Evolutionary conservation across 2,888 invertebrate species (phyloP).

Genomic region (Lymantria monacha): DNA sequence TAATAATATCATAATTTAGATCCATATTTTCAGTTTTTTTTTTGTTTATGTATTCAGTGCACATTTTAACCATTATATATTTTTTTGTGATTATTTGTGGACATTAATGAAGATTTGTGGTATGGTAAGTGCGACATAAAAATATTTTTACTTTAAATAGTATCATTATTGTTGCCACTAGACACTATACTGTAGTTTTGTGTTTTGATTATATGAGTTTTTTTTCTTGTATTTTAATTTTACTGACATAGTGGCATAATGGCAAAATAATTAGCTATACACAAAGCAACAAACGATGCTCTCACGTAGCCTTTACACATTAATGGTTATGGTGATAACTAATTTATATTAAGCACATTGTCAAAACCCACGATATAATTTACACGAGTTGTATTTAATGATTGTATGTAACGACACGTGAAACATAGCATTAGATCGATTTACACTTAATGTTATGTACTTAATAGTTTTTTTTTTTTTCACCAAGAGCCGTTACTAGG

Average conservation of each 20-base stretch:
- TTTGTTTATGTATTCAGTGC: constrained; percentile 30
- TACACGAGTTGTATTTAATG: constrained; percentile 5
- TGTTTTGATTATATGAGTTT: constrained; percentile 34
- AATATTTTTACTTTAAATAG: constrained; percentile 27
- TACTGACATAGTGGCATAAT: constrained; percentile 76
- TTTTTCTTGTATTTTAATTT: constrained; percentile 36
- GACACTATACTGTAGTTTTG: constrained; percentile 26
- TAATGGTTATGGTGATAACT: constrained; percentile 27
- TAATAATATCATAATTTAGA: constrained; percentile 25
- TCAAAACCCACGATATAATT: constrained; percentile 12
- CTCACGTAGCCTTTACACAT: constrained; percentile 43
- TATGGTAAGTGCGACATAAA: constrained; percentile 37
- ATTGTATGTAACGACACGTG: constrained; percentile 17
- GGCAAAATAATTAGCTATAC: constrained; percentile 54
- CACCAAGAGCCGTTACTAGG: neutral
- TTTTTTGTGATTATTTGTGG: constrained; percentile 31
- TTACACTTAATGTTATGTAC: neutral
- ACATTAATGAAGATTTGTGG: constrained; percentile 28
- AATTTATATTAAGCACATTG: constrained; percentile 28
- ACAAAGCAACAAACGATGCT: constrained; percentile 43
- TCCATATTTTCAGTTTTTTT: constrained; percentile 26
- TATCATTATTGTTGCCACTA: constrained; percentile 36
- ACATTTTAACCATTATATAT: constrained; percentile 22
- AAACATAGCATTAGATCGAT: constrained; percentile 25
- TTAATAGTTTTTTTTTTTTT: neutral